Conservation (phyloP, 2,888 invertebrate genomes). For the Drosophila sordidula region DNA sequence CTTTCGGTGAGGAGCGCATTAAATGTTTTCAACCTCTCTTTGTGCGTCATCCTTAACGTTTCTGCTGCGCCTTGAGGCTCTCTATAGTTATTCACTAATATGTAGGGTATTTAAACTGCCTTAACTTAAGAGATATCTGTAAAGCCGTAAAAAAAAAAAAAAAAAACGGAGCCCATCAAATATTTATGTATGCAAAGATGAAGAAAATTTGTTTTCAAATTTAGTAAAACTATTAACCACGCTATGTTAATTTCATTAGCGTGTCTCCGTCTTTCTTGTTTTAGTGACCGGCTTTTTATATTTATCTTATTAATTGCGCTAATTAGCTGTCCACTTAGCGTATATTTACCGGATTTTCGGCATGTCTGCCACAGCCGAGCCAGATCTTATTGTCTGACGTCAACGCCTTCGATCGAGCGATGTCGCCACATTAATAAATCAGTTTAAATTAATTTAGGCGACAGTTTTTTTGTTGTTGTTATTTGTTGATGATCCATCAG, state of each 20-base stretch:
- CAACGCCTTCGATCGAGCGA: constrained; percentile 40
- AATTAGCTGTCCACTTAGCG: constrained; percentile 74
- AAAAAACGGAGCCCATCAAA: constrained; percentile 8
- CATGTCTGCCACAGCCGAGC: constrained; percentile 21
- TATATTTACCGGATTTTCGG: constrained; percentile 70
- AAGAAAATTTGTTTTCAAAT: constrained; percentile 69
- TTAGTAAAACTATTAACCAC: constrained; percentile 79
- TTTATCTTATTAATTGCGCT: constrained; percentile 72
- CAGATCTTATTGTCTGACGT: constrained; percentile 37
- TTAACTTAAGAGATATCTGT: constrained; percentile 3
- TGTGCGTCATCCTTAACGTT: not conserved
- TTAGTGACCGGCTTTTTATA: constrained; percentile 60
- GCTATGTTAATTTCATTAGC: constrained; percentile 79
- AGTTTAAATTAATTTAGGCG: constrained; percentile 62
- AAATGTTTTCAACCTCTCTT: not conserved
- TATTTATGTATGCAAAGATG: constrained; percentile 37
- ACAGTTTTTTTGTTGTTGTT: constrained; percentile 27
- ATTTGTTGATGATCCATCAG: constrained; percentile 4
- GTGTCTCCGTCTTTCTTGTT: constrained; percentile 51
- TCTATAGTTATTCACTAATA: no score
- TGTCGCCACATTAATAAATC: constrained; percentile 73
- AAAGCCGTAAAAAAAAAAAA: constrained; percentile 1
- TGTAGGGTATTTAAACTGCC: constrained; percentile 4
- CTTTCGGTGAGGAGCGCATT: no score
- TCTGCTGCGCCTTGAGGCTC: not conserved